These are phyloP conservation scores for Leptocoma aspasia DNA, from an alignment of 2,113 vertebrate species.

Conservation along the genomic window DNA sequence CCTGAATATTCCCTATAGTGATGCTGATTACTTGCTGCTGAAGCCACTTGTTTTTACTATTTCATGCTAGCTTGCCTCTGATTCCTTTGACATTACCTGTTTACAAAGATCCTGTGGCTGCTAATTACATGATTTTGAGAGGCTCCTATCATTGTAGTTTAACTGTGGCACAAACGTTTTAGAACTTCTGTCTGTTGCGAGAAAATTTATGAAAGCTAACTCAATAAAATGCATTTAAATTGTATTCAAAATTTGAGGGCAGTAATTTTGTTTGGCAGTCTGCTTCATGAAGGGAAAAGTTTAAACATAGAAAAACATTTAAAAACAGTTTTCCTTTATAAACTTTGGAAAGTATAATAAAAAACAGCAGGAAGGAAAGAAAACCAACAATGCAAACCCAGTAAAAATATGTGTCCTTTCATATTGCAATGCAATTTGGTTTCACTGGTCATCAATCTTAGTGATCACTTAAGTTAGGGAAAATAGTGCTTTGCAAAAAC, in stretches of 20 bases:
- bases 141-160: background rate
- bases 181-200: background rate
- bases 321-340: background rate
- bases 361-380: background rate
- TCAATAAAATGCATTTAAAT: background rate
- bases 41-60: conserved; percentile 20
- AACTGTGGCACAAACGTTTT: background rate
- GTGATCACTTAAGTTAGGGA: background rate
- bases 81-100: conserved; percentile 38
- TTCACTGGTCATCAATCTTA: background rate
- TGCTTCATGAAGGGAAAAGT: background rate
- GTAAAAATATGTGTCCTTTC: background rate
- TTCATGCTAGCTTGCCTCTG: conserved; percentile 31
- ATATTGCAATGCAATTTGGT: background rate
- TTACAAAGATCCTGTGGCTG: background rate
- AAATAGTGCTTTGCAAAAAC: background rate
- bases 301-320: background rate
- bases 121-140: background rate
- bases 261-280: background rate
- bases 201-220: background rate
- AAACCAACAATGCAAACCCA: background rate
- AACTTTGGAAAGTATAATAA: background rate
- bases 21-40: background rate
- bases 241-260: background rate
- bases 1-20: conserved; percentile 29